phyloP scores from a whole-genome alignment of 1,140 invertebrate species.

The Epicauta chinensis region DNA sequence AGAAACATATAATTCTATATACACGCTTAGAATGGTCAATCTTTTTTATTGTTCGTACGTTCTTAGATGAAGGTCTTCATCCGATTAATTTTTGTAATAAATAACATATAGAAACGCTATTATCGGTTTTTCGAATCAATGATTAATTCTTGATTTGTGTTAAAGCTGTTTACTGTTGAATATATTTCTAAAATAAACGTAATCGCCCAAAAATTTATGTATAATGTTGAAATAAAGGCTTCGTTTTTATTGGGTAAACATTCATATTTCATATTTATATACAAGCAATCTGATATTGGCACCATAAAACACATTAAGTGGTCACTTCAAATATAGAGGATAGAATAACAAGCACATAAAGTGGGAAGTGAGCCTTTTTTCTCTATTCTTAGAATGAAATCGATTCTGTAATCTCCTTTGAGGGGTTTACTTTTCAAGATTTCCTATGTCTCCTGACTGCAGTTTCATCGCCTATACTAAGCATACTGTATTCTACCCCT shows the following conservation, averaged over 20 bases:
- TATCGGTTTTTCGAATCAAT: no score
- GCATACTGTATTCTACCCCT: slow-evolving; percentile 11
- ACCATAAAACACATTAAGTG: slow-evolving; percentile 34
- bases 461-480: slow-evolving; percentile 11
- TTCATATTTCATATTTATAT: slow-evolving; percentile 30
- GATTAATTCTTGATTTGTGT: no score
- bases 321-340: slow-evolving; percentile 35
- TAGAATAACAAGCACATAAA: slow-evolving; percentile 36
- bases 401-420: slow-evolving; percentile 31
- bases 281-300: slow-evolving; percentile 31
- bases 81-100: not conserved
- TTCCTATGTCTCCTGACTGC: slow-evolving; percentile 15
- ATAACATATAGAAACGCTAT: not conserved
- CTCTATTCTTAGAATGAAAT: slow-evolving; percentile 24
- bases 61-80: not conserved
- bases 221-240: slow-evolving; percentile 11
- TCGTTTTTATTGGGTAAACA: slow-evolving; percentile 12
- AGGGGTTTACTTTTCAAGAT: slow-evolving; percentile 19
- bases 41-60: slow-evolving; percentile 7
- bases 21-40: not conserved
- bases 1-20: slow-evolving; percentile 24
- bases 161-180: not conserved
- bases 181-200: slow-evolving; percentile 10
- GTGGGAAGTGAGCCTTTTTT: slow-evolving; percentile 27
- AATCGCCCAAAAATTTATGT: slow-evolving; percentile 8